phyloP scores from a whole-genome alignment of 53 echinoderm and acorn worm species.

The Echinarachnius parma region DNA sequence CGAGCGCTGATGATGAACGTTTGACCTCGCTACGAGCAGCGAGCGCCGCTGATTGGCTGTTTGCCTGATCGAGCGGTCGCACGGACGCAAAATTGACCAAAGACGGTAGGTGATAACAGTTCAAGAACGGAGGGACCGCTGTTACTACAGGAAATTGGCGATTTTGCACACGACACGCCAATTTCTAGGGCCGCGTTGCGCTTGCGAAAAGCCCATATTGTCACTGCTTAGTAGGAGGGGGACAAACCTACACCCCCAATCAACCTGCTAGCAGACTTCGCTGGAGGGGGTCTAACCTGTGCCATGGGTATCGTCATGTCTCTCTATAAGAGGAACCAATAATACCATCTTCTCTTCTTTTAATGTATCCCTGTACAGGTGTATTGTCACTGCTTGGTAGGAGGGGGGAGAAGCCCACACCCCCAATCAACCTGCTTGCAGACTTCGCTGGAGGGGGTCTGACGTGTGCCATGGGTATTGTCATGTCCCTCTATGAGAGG shows the following conservation, averaged over 20 bases:
- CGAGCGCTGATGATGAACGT: neutral
- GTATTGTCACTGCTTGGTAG: constrained; percentile 77
- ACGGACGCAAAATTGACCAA: neutral
- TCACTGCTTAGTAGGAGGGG: constrained; percentile 66
- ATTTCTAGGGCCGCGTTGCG: too few species aligned
- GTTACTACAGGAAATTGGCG: too few species aligned
- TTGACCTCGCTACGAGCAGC: too few species aligned
- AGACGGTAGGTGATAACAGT: too few species aligned
- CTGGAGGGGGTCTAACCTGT: constrained; percentile 93
- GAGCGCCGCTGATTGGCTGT: too few species aligned
- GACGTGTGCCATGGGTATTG: constrained; percentile 83
- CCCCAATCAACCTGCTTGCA: constrained; percentile 79
- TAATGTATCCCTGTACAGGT: constrained; percentile 61
- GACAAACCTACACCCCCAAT: constrained; percentile 78
- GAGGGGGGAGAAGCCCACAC: constrained; percentile 70
- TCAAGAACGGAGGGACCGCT: too few species aligned
- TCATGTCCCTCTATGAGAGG: constrained; percentile 79
- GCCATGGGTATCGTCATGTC: constrained; percentile 81
- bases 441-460: constrained; percentile 99
- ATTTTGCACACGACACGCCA: too few species aligned
- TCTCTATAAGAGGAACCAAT: constrained; percentile 59
- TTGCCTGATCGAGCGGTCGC: neutral
- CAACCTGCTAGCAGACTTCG: constrained; percentile 95
- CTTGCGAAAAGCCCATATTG: too few species aligned
- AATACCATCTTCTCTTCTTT: constrained; percentile 1